phyloP scores from a whole-genome alignment of 1,140 invertebrate species.

The Frieseomelitta varia region DNA sequence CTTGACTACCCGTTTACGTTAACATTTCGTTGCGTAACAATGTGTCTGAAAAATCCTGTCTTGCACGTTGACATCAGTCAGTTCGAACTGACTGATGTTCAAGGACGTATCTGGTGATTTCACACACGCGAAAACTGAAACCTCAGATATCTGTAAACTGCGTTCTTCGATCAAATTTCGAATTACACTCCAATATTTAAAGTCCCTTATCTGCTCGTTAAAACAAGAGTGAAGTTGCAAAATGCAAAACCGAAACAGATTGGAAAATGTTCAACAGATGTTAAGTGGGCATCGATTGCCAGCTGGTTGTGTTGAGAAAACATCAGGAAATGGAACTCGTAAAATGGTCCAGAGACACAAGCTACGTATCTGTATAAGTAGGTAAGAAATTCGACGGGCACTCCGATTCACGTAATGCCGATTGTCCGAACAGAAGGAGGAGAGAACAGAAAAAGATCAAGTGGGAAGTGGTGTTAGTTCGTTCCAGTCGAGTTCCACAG shows the following conservation, averaged over 20 bases:
- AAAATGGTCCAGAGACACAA: neutral
- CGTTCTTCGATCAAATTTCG: neutral
- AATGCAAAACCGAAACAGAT: neutral
- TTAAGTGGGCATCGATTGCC: neutral
- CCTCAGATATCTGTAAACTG: neutral
- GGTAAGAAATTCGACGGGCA: neutral
- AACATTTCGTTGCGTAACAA: slow-evolving; percentile 24
- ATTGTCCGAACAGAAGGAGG: neutral
- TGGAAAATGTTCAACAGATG: too few relatives aligned
- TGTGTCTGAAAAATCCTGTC: neutral
- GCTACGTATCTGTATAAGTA: neutral
- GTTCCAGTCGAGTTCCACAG: slow-evolving; percentile 7
- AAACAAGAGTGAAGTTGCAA: neutral
- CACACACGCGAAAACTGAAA: neutral
- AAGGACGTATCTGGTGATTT: slow-evolving; percentile 23
- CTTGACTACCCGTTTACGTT: slow-evolving; percentile 22
- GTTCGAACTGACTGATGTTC: slow-evolving; percentile 13
- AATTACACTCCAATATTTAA: too few relatives aligned
- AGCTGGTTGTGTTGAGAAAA: too few relatives aligned
- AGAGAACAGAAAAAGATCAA: neutral
- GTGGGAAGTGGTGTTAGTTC: neutral
- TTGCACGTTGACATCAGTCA: slow-evolving; percentile 28
- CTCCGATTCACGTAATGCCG: neutral
- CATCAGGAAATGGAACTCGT: too few relatives aligned
- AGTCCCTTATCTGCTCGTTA: too few relatives aligned